Evolutionary conservation across 2,888 invertebrate genomes (phyloP).

Genomic region (Leptinotarsa peninsularis): DNA sequence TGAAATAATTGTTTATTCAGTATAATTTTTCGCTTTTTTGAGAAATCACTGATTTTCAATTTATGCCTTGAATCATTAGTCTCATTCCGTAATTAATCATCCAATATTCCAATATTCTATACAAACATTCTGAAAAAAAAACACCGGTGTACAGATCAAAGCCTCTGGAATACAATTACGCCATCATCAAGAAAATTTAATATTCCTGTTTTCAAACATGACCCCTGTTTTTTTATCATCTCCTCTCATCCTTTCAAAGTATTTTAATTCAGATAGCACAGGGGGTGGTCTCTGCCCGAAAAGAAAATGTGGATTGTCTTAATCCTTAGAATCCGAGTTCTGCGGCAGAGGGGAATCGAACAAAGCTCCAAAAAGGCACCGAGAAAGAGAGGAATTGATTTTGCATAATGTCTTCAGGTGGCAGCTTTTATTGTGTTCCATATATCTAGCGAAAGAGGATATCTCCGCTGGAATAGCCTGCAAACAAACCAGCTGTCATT

Average conservation of each 20-base stretch:
- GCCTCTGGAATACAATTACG: conserved; percentile 15
- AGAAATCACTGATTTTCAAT: too few relatives aligned
- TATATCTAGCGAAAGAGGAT: conserved; percentile 64
- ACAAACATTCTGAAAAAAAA: neutral
- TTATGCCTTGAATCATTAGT: neutral
- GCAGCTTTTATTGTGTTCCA: conserved; percentile 67
- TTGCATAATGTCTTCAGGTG: conserved; percentile 69
- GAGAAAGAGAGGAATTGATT: conserved; percentile 67
- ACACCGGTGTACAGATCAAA: conserved; percentile 24
- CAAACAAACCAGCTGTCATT: conserved; percentile 66
- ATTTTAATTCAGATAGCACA: conserved; percentile 47
- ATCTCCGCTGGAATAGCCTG: conserved; percentile 63
- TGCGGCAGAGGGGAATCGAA: conserved; percentile 59
- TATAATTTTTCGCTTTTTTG: too few relatives aligned
- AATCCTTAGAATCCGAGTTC: conserved; percentile 63
- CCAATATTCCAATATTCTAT: neutral
- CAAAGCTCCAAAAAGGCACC: conserved; percentile 57
- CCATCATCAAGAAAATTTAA: conserved; percentile 19
- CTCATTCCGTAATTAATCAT: neutral
- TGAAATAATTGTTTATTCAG: too few relatives aligned
- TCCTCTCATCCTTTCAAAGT: conserved; percentile 39
- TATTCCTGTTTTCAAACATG: conserved; percentile 36
- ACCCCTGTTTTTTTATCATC: conserved; percentile 37
- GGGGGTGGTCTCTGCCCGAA: conserved; percentile 44
- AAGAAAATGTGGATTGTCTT: conserved; percentile 59